A percentile compares a stretch with the other conserved stretches of the same genome.
Evolutionary conservation across 2,113 vertebrate species (phyloP).

Genomic region (Centropristis striata): DNA sequence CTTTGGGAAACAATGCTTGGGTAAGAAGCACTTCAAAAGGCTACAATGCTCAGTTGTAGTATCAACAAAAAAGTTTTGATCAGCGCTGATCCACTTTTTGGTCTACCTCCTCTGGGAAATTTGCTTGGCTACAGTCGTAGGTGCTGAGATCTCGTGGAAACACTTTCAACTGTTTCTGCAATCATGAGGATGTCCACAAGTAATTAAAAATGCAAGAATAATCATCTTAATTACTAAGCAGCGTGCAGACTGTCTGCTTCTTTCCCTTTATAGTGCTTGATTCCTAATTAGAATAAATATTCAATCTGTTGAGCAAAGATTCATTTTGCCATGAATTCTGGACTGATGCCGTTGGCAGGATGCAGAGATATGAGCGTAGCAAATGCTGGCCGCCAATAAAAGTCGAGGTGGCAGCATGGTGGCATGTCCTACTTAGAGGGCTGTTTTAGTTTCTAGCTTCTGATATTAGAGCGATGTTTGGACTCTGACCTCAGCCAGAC

Average conservation of each 20-base stretch:
- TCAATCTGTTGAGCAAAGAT: slow-evolving; percentile 27
- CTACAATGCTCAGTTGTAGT: slow-evolving; percentile 17
- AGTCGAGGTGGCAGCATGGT: neutral
- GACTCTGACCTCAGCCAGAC: slow-evolving; percentile 43
- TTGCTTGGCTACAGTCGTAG: slow-evolving; percentile 27
- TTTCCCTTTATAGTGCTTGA: neutral
- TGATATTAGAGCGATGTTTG: slow-evolving; percentile 34
- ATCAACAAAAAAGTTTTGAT: slow-evolving; percentile 61
- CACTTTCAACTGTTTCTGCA: slow-evolving; percentile 21
- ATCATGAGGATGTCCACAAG: neutral
- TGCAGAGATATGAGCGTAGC: neutral
- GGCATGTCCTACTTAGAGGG: neutral
- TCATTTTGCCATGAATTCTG: neutral
- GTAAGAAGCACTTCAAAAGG: slow-evolving; percentile 58
- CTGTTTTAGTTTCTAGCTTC: slow-evolving; percentile 26
- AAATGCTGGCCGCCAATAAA: slow-evolving; percentile 11
- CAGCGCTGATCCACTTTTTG: slow-evolving; percentile 60
- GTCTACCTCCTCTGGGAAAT: slow-evolving; percentile 13
- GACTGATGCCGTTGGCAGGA: slow-evolving; percentile 2
- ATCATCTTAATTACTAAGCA: slow-evolving; percentile 15
- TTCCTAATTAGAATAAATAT: slow-evolving; percentile 28
- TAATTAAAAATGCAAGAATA: slow-evolving; percentile 19
- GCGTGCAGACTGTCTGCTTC: neutral
- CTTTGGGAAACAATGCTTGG: slow-evolving; percentile 42
- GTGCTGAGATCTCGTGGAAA: slow-evolving; percentile 12